A percentile compares a stretch with the other conserved stretches of the same genome.
Evolutionary conservation across 2,797 vertebrate species (phyloP).

Genomic region (Diplodus puntazzo): DNA sequence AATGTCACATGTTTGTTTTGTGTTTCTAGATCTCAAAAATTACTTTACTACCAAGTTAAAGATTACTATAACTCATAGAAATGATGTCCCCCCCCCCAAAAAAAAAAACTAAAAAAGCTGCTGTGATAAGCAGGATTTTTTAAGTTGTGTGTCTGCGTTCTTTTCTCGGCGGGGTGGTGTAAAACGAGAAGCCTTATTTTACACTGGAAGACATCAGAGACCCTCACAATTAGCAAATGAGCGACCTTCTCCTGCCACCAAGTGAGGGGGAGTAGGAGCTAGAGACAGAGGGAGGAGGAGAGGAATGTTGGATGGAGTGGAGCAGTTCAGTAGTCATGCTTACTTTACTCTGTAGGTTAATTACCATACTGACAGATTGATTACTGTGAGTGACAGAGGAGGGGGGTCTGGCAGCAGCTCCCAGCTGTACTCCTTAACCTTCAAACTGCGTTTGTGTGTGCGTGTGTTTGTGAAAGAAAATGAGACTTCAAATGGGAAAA

Average conservation of each 20-base stretch:
- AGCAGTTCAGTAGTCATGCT: slow-evolving; percentile 81
- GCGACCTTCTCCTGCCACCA: slow-evolving; percentile 60
- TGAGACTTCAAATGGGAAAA: slow-evolving; percentile 33
- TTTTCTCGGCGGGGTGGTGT: slow-evolving; percentile 3
- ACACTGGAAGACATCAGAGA: slow-evolving; percentile 46
- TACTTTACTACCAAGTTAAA: background rate
- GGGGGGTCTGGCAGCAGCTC: slow-evolving; percentile 70
- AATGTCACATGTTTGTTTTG: background rate
- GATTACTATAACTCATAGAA: background rate
- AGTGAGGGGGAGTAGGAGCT: slow-evolving; percentile 57
- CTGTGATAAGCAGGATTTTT: no score
- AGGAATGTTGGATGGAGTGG: slow-evolving; percentile 75
- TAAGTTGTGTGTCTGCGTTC: background rate
- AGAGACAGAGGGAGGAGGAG: slow-evolving; percentile 66
- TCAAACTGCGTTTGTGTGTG: slow-evolving; percentile 42
- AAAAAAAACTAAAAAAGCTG: background rate
- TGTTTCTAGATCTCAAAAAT: background rate
- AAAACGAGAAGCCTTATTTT: slow-evolving; percentile 36
- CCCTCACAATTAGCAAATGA: slow-evolving; percentile 62
- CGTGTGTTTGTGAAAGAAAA: slow-evolving; percentile 37
- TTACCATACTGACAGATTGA: slow-evolving; percentile 84
- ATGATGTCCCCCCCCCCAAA: background rate
- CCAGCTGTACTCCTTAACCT: slow-evolving; percentile 77
- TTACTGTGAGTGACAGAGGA: slow-evolving; percentile 77
- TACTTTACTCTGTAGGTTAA: slow-evolving; percentile 84